Evolutionary conservation across 2,797 vertebrate genomes (phyloP), one percentile per base, ranked within the genome.

Genomic region (Bradypodion ventrale): DNA sequence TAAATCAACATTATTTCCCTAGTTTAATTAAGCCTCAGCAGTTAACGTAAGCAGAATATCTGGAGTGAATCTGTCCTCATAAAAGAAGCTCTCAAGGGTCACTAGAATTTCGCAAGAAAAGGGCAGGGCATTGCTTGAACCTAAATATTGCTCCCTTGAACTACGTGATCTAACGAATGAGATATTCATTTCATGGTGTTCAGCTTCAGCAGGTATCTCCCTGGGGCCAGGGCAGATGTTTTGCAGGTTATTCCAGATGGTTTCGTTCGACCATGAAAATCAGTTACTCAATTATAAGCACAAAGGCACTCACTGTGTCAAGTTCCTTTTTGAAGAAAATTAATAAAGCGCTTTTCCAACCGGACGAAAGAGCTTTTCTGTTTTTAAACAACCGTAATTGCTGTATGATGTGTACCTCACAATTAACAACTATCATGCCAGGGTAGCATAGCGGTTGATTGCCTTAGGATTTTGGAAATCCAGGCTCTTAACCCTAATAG

Each of bases 241-340:
- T 37, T 60, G 21, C 46, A 75, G 65, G 59, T 80, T 56, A 49
- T 74, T 42, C 80, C 87, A 77, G 89, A 83, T 72, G 86, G 46
- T 62, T 89, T 56, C 86, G 75, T 75, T 42, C 84, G 83, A 85
- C 90, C 60, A 35, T 85, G 84, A 90, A 52, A 42, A 89, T 42
- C 78, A 1, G 21, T 82, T 80, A 75, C n/a, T 76, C 74, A 82
- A 44, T 16, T 19, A 46, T 66, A 87, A 75, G 72, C 83, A 87
- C 63, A 72, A 59, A 46, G 7, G 76, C 3, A 63, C 21, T n/a
- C 27, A 1, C 76, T 21, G 4, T 19, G 29, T 7, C 78, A 23
- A 62, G n/a, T 44, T 21, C 6, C 5, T 82, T 66, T 84, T 75
- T 42, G 25, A 70, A 42, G 25, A 42, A 8, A 70, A 9, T 42